These are phyloP conservation scores for Tragopan temminckii DNA, from an alignment of 2,797 vertebrate genomes.

Conservation along the genomic window DNA sequence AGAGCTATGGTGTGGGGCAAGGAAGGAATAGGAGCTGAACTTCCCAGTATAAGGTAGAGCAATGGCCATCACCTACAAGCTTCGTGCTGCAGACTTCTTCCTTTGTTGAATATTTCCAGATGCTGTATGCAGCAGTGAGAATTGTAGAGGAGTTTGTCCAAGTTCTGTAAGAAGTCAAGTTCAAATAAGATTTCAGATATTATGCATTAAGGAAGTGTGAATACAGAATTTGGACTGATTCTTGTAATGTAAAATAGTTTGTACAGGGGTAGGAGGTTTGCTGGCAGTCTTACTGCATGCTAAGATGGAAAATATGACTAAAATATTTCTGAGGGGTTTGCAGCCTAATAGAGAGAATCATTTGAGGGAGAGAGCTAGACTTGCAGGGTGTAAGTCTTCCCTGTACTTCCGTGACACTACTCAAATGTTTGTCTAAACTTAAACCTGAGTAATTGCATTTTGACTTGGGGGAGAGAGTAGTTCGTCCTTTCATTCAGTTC, in stretches of 20 bases:
- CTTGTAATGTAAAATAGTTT: constrained; percentile 40
- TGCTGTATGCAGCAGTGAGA: constrained; percentile 3
- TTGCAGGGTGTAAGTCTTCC: not conserved
- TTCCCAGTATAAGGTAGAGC: not conserved
- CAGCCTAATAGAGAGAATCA: not conserved
- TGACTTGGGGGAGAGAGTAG: not conserved
- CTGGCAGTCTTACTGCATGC: constrained; percentile 56
- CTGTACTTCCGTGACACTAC: not conserved
- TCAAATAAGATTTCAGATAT: constrained; percentile 20
- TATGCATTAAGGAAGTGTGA: constrained; percentile 42
- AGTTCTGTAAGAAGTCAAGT: not conserved
- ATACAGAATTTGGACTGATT: constrained; percentile 41
- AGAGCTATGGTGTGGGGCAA: not conserved
- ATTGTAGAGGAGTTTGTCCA: not conserved
- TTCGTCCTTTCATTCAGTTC: not conserved
- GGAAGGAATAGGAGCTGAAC: constrained; percentile 5
- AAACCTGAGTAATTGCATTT: not conserved
- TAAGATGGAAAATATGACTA: constrained; percentile 67
- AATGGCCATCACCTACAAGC: not conserved
- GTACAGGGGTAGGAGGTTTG: constrained; percentile 16
- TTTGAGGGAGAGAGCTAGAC: not conserved
- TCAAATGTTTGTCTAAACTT: not conserved
- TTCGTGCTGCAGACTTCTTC: not conserved
- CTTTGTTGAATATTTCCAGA: constrained; percentile 39
- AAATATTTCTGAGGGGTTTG: constrained; percentile 46